Evolutionary conservation across 1,140 invertebrate genomes (phyloP), one percentile per base, ranked within the genome.

Genomic region (Drosophila bipectinata): DNA sequence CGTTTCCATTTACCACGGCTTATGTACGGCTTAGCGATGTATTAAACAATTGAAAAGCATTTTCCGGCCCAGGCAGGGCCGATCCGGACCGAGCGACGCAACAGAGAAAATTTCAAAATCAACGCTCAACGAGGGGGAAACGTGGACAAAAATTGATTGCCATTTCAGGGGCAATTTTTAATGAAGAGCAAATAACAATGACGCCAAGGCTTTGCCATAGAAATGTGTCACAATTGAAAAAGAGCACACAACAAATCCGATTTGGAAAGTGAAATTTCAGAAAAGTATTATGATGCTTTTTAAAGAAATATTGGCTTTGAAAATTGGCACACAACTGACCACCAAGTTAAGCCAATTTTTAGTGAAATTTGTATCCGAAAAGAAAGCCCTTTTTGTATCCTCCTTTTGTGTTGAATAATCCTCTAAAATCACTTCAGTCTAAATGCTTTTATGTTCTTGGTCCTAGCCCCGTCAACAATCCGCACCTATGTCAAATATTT

Each of bases 21-120:
- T 87, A 88, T 76, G 60, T 64, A 64, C 82, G 78, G 74, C 81
- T 87, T 84, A 82, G 78, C 59, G 75, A 71, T 71, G 80, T 87
- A 88, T 87, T 82, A 87, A 87, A 87, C 82, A 87, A 87, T 87
- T 66, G 83, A 82, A 88, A 88, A 82, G 75, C 78, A 88, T 80
- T 87, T 87, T 56, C 39, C 21, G 2, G 21, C 0, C 21, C 21
- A 21, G 21, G 66, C 75, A 80, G 77, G 9, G 9, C 26, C 26
- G 26, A 28, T 6, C 5, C 26, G 0, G 0, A 44, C 58, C 59
- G 64, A 49, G 60, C 57, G 34, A 34, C 10, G 55, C 26, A 41
- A 67, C 18, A 64, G 47, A 68, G 26, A 44, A 47, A 55, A 45
- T 21, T 10, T 39, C 15, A 62, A 52, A 64, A 37, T 28, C 41